phyloP scores from a whole-genome alignment of 1,140 invertebrate genomes.

The Belonocnema kinseyi region DNA sequence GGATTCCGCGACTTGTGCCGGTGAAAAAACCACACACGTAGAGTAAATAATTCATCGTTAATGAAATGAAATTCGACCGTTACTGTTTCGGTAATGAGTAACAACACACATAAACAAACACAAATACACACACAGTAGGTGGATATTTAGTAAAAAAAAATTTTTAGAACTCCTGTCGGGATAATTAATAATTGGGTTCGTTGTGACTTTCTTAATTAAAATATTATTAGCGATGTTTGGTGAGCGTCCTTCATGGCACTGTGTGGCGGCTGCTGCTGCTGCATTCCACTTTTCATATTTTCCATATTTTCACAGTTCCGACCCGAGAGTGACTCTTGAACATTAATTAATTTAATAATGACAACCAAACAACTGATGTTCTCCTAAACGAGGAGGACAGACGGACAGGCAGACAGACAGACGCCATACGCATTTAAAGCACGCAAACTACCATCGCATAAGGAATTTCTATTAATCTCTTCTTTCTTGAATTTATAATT shows the following conservation, averaged over 20 bases:
- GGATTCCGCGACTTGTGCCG: not conserved
- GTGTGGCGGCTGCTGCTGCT: slow-evolving; percentile 28
- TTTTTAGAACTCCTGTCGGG: slow-evolving; percentile 70
- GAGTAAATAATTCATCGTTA: slow-evolving; percentile 41
- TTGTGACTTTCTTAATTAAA: slow-evolving; percentile 66
- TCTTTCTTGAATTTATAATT: slow-evolving; percentile 56
- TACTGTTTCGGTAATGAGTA: slow-evolving; percentile 54
- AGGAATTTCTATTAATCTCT: slow-evolving; percentile 31
- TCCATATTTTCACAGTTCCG: not conserved
- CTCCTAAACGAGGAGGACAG: not conserved
- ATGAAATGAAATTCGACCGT: slow-evolving; percentile 63
- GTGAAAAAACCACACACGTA: not conserved
- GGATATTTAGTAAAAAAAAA: slow-evolving; percentile 66
- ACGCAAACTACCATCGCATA: slow-evolving; percentile 28
- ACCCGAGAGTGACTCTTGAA: not conserved
- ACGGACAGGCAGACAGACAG: too few species aligned
- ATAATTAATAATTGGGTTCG: slow-evolving; percentile 59
- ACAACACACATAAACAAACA: too few species aligned
- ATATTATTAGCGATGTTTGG: slow-evolving; percentile 39
- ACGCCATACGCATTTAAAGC: slow-evolving; percentile 29
- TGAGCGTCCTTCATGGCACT: slow-evolving; percentile 49
- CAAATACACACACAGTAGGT: slow-evolving; percentile 58
- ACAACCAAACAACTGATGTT: too few species aligned
- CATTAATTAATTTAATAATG: not conserved
- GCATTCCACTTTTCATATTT: slow-evolving; percentile 13